A percentile compares a stretch with the other conserved stretches of the same genome.
phyloP scores from a whole-genome alignment of 2,797 vertebrate genomes.

The Otolemur crassicaudatus region DNA sequence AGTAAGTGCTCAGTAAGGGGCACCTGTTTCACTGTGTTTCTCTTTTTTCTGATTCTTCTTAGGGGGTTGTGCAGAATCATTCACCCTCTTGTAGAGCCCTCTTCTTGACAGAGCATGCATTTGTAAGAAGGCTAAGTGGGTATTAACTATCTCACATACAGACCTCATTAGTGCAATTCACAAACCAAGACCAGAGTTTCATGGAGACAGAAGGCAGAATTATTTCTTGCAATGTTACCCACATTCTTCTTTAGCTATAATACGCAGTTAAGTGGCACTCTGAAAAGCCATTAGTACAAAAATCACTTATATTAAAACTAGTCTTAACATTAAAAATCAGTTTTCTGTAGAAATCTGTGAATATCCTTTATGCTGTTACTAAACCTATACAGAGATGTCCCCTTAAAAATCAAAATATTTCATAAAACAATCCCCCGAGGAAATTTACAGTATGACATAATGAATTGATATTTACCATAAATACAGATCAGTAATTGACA shows the following conservation, averaged over 20 bases:
- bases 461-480: neutral
- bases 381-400: neutral
- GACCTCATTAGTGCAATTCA: constrained; percentile 70
- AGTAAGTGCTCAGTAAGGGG: constrained; percentile 35
- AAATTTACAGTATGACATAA: neutral
- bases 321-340: constrained; percentile 65
- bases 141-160: constrained; percentile 55
- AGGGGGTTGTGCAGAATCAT: neutral
- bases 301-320: constrained; percentile 63
- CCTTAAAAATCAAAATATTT: constrained; percentile 45
- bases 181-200: constrained; percentile 54
- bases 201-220: constrained; percentile 53
- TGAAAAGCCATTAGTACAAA: constrained; percentile 71
- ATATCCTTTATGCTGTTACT: neutral
- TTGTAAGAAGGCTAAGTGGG: constrained; percentile 53
- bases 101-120: constrained; percentile 47
- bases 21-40: neutral
- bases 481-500: neutral
- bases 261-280: constrained; percentile 68
- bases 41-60: neutral
- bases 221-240: constrained; percentile 8
- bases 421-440: neutral
- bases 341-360: constrained; percentile 68
- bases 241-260: constrained; percentile 55
- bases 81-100: neutral